phyloP scores from a whole-genome alignment of 2,113 vertebrate genomes.

The Forbesichthys agassizii region DNA sequence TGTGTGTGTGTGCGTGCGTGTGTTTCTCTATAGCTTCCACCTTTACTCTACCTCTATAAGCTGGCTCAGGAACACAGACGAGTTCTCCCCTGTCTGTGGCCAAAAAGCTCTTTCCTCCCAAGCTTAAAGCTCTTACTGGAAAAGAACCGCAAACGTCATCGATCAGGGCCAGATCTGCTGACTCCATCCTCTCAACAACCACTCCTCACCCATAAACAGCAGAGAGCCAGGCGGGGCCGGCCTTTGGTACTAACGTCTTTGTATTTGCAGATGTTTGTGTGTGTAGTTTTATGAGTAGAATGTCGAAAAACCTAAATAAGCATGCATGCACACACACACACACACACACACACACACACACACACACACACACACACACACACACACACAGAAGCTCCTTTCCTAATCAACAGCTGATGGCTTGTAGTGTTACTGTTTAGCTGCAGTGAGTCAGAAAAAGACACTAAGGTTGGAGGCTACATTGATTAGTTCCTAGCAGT shows the following conservation, averaged over 20 bases:
- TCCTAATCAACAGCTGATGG: too few species aligned
- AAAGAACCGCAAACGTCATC: constrained; percentile 77
- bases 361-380: too few species aligned
- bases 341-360: too few species aligned
- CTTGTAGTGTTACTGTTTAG: too few species aligned
- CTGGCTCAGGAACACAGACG: constrained; percentile 21
- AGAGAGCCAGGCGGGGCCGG: constrained; percentile 60
- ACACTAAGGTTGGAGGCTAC: too few species aligned
- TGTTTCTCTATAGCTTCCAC: constrained; percentile 14
- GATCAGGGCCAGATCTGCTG: constrained; percentile 78
- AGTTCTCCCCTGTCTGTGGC: constrained; percentile 42
- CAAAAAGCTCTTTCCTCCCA: constrained; percentile 55
- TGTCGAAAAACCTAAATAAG: too few species aligned
- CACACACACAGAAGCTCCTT: too few species aligned
- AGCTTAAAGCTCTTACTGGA: constrained; percentile 80
- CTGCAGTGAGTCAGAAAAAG: too few species aligned
- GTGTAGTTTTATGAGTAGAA: constrained; percentile 8
- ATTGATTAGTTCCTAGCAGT: too few species aligned
- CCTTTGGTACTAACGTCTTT: constrained; percentile 14
- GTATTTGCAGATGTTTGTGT: constrained; percentile 35
- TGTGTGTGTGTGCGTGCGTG: constrained; percentile 14
- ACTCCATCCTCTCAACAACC: constrained; percentile 71
- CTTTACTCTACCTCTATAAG: constrained; percentile 21
- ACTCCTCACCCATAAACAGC: constrained; percentile 71
- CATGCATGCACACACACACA: too few species aligned